Evolutionary conservation across 2,888 invertebrate genomes (phyloP).

Genomic region (Hipparchia sbordonii): DNA sequence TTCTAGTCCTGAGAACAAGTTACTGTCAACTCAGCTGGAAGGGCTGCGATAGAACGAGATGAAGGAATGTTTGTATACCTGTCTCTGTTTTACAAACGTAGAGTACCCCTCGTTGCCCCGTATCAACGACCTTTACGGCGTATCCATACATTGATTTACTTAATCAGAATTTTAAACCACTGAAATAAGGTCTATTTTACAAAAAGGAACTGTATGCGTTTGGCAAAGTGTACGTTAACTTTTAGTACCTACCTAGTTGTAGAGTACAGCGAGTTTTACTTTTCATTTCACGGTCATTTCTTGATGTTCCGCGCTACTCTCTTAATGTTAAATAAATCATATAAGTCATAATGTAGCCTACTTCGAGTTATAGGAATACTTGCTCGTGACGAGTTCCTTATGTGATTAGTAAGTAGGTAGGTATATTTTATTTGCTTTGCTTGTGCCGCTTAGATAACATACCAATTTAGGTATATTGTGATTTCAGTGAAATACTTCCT

Average conservation of each 20-base stretch:
- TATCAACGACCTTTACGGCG: conserved; percentile 73
- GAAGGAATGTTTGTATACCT: conserved; percentile 67
- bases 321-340: conserved; percentile 58
- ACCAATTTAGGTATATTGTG: conserved; percentile 3
- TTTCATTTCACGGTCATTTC: conserved; percentile 76
- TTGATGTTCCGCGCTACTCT: conserved; percentile 64
- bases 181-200: conserved; percentile 23
- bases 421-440: conserved; percentile 7
- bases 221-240: conserved; percentile 46
- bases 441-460: conserved; percentile 12
- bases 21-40: conserved; percentile 38
- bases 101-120: conserved; percentile 56
- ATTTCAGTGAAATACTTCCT: neutral
- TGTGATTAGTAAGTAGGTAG: neutral
- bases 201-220: neutral
- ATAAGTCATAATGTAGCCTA: conserved; percentile 9
- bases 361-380: neutral
- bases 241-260: conserved; percentile 47
- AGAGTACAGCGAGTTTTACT: conserved; percentile 56
- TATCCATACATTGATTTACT: conserved; percentile 24
- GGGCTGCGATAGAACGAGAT: conserved; percentile 50
- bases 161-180: conserved; percentile 2
- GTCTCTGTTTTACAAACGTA: conserved; percentile 62
- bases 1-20: conserved; percentile 3
- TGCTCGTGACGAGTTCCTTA: neutral